Evolutionary conservation across 2,888 invertebrate genomes (phyloP), one percentile per base, ranked within the genome.

Genomic region (Priocnemis perturbator): DNA sequence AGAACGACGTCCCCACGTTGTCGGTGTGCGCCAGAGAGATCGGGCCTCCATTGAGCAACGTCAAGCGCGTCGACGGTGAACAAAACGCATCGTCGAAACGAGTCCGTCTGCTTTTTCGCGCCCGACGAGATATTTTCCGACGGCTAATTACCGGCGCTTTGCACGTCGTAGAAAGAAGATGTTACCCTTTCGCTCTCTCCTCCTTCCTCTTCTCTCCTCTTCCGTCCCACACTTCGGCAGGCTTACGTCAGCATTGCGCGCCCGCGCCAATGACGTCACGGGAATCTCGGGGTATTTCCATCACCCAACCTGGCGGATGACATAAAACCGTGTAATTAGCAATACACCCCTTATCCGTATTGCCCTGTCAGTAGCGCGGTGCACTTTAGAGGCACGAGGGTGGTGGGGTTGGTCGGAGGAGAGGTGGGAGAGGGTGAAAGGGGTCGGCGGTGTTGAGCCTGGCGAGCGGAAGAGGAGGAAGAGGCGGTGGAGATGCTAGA

Each of bases 311-410:
- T 60, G 77, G 65, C 68, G 71, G 81, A 74, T 81, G 81, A 84
- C 82, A 84, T 86, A 86, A 87, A 88, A 88, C 84, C 87, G 78
- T 86, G 86, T 86, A 87, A 88, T 88, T 88, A 88, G 88, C 88
- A 83, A 83, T 85, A 86, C 83, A 83, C 80, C 84, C 84, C 85
- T 87, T 84, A 85, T 83, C 83, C 83, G 83, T 85, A 86, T 86
- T 85, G 83, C 85, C 79, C 83, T 84, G 83, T 82, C 82, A 79
- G 79, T 84, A 78, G 78, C 76, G 81, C 78, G 81, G 81, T 79
- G 85, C 85, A 85, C 86, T 88, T 87, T 84, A 84, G 83, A 76
- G 56, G 67, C 50, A 65, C 52, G 61, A 64, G 67, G 50, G 68
- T 61, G 67, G 64, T 67, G 56, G 59, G 48, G 47, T 15, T 4